Evolutionary conservation across 2,113 vertebrate genomes (phyloP).

Genomic region (Gila orcuttii): DNA sequence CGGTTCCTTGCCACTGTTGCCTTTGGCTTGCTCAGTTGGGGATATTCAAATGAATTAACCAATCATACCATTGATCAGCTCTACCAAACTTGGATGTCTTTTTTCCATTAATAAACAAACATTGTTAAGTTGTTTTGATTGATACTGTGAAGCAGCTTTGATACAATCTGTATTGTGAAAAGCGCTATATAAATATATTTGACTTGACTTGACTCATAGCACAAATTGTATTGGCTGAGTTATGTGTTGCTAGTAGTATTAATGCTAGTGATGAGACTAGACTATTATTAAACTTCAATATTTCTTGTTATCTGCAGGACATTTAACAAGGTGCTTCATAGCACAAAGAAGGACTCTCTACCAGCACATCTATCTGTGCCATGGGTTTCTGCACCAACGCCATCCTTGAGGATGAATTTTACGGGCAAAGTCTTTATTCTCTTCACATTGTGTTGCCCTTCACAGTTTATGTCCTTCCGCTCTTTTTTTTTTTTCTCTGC

Average conservation of each 20-base stretch:
- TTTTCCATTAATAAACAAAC: no score
- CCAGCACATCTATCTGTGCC: slow-evolving; percentile 32
- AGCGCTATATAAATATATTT: no score
- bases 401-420: slow-evolving; percentile 29
- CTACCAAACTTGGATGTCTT: no score
- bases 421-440: slow-evolving; percentile 36
- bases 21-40: no score
- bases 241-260: neutral
- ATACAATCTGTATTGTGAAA: no score
- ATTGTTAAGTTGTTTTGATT: no score
- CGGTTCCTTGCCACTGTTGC: no score
- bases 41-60: no score
- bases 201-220: no score
- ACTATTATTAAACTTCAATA: neutral
- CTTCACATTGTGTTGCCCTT: slow-evolving; percentile 30
- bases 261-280: neutral
- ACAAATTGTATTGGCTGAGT: neutral
- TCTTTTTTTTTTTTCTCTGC: neutral
- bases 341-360: neutral
- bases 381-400: neutral
- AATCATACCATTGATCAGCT: no score
- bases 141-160: no score
- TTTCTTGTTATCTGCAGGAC: neutral
- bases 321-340: neutral
- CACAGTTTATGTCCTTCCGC: slow-evolving; percentile 13